Evolutionary conservation across 2,888 invertebrate species (phyloP).

Genomic region (Drosophila parthenogenetica): DNA sequence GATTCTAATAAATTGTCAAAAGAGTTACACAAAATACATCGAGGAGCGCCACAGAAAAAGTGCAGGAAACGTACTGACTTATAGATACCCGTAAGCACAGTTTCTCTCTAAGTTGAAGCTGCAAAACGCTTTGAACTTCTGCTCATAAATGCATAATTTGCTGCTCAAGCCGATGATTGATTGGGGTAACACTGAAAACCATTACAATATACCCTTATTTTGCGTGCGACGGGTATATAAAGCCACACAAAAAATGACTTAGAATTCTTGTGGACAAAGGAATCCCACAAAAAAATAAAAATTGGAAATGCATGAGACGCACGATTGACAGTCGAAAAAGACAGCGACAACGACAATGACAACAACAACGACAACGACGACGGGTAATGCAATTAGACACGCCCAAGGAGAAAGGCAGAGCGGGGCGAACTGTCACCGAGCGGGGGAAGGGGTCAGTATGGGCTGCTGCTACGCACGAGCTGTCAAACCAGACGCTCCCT

Average conservation of each 20-base stretch:
- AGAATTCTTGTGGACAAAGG: conserved; percentile 44
- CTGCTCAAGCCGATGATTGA: no score
- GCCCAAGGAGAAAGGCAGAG: conserved; percentile 28
- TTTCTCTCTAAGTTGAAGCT: no score
- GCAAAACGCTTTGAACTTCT: no score
- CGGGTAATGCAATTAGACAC: conserved; percentile 67
- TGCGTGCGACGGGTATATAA: not conserved
- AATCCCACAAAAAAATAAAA: conserved; percentile 39
- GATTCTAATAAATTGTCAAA: conserved; percentile 70
- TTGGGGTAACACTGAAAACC: not conserved
- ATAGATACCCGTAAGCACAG: not conserved
- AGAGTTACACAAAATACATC: conserved; percentile 59
- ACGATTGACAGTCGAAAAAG: conserved; percentile 55
- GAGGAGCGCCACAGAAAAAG: conserved; percentile 49
- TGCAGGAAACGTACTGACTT: not conserved
- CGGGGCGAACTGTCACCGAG: not conserved
- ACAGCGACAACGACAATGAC: conserved; percentile 14
- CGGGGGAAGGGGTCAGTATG: not conserved
- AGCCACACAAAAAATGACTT: conserved; percentile 51
- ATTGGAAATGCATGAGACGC: conserved; percentile 59
- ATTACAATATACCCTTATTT: not conserved
- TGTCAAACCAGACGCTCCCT: conserved; percentile 7
- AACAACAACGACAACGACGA: conserved; percentile 12
- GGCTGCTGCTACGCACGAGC: conserved; percentile 34
- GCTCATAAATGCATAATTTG: no score